Evolutionary conservation across 2,888 invertebrate species (phyloP).

Genomic region (Homarus gammarus): DNA sequence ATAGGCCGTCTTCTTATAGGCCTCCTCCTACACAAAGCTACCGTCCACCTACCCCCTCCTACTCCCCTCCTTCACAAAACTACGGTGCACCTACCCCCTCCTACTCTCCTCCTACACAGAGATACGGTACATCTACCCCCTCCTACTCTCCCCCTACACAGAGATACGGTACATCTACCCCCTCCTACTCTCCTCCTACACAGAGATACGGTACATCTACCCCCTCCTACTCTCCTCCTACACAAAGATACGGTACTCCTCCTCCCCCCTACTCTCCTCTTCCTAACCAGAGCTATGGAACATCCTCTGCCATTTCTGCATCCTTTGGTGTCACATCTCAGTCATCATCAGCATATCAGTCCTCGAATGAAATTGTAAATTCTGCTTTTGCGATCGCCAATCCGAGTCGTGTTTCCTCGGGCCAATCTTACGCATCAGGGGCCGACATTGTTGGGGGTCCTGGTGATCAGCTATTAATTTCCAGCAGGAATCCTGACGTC

Average conservation of each 20-base stretch:
- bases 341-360: background rate
- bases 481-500: background rate
- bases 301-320: background rate
- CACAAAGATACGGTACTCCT: background rate
- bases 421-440: background rate
- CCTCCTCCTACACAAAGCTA: background rate
- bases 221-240: constrained; percentile 6
- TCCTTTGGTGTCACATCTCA: background rate
- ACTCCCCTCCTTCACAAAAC: background rate
- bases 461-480: too few relatives aligned
- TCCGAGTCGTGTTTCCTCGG: too few relatives aligned
- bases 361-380: background rate
- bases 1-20: too few relatives aligned
- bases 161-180: constrained; percentile 5
- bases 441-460: background rate
- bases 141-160: background rate
- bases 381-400: background rate
- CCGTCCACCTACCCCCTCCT: background rate
- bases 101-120: constrained; percentile 14
- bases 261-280: background rate
- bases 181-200: background rate
- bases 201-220: background rate
- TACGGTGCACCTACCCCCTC: background rate
- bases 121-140: background rate
- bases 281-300: background rate